Conservation (phyloP, 1,140 invertebrate genomes). For the Asobara japonica region DNA sequence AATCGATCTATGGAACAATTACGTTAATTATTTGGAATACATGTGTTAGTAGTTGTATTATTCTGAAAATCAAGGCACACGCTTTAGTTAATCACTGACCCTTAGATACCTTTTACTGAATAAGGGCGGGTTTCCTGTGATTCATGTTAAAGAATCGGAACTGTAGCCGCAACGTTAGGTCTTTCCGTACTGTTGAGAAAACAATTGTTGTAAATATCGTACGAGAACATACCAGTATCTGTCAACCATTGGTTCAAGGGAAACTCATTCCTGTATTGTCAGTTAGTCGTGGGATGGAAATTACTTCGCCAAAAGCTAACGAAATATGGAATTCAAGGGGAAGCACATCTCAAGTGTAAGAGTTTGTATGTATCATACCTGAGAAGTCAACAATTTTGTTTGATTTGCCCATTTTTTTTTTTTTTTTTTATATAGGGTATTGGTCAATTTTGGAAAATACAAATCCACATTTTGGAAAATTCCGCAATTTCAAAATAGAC, state of each 20-base stretch:
- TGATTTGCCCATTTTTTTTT: no score
- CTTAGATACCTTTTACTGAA: constrained; percentile 76
- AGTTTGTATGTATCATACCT: no score
- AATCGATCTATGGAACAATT: no score
- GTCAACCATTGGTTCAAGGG: neutral
- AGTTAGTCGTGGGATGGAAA: neutral
- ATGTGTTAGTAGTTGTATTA: neutral
- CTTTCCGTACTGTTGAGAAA: constrained; percentile 87
- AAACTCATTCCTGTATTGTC: neutral
- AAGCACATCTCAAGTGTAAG: no score
- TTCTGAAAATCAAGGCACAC: neutral
- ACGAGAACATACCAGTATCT: neutral
- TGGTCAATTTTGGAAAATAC: no score
- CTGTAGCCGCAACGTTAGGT: constrained; percentile 89
- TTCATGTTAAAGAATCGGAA: constrained; percentile 94
- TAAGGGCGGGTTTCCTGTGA: constrained; percentile 84
- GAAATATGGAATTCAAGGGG: no score
- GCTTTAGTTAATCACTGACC: neutral
- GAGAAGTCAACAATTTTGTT: no score
- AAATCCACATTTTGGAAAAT: no score
- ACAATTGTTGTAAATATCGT: constrained; percentile 15
- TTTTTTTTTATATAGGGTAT: no score
- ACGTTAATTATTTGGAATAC: no score
- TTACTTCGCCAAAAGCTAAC: no score
- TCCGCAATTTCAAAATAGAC: no score